Conservation (phyloP, 2,888 invertebrate species). For the Pollenia amentaria region DNA sequence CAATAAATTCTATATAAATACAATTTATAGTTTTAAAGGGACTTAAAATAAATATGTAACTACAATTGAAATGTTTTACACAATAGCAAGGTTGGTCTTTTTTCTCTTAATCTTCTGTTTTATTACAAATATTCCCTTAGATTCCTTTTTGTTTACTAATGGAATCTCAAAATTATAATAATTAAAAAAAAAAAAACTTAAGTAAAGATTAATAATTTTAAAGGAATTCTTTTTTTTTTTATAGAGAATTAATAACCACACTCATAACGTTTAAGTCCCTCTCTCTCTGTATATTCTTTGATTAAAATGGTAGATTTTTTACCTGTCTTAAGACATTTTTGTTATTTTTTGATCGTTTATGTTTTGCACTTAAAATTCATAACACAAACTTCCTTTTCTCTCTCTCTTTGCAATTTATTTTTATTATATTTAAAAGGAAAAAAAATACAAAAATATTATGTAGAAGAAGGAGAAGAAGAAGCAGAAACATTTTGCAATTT, state of each 20-base stretch:
- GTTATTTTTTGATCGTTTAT: constrained; percentile 15
- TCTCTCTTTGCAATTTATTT: constrained; percentile 34
- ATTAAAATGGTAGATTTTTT: constrained; percentile 47
- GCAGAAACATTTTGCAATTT: constrained; percentile 58
- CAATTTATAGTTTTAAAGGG: no score
- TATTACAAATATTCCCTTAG: no score
- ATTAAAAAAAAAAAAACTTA: neutral
- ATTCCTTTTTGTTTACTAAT: no score
- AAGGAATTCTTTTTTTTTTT: neutral
- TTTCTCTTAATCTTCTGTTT: no score
- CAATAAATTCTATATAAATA: no score
- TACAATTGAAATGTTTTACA: no score
- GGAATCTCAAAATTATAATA: neutral
- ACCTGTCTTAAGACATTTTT: constrained; percentile 51
- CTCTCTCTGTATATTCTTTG: constrained; percentile 28
- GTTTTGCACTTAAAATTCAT: constrained; percentile 68
- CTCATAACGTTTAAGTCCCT: neutral
- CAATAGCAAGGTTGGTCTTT: no score
- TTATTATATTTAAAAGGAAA: constrained; percentile 28
- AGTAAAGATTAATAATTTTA: constrained; percentile 1
- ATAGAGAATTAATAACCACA: neutral
- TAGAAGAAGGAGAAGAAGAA: constrained; percentile 5
- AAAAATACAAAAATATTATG: constrained; percentile 11
- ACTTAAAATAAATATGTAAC: no score
- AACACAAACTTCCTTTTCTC: constrained; percentile 69